Conservation (phyloP, 2,888 invertebrate species). For the Orthonevra nobilis region DNA sequence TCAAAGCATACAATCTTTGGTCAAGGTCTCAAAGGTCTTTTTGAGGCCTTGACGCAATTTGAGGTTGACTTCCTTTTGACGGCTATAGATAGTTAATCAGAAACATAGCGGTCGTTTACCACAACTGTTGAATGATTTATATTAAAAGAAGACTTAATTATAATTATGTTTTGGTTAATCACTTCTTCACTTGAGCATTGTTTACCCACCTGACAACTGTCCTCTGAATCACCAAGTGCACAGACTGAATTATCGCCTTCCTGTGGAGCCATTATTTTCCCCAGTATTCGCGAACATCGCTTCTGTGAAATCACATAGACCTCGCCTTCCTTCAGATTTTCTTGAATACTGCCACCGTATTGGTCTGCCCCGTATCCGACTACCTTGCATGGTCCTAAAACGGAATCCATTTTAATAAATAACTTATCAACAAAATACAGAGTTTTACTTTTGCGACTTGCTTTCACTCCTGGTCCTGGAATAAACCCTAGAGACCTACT, state of each 20-base stretch:
- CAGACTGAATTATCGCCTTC: constrained; percentile 77
- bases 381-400: constrained; percentile 75
- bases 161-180: no score
- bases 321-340: constrained; percentile 74
- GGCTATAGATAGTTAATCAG: no score
- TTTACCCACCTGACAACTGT: constrained; percentile 79
- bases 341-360: constrained; percentile 76
- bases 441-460: constrained; percentile 73
- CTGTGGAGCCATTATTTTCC: constrained; percentile 78
- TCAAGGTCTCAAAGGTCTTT: no score
- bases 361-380: constrained; percentile 78
- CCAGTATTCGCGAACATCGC: constrained; percentile 75
- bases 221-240: constrained; percentile 76
- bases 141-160: no score
- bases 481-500: constrained; percentile 54
- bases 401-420: background rate
- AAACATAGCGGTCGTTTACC: no score
- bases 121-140: no score
- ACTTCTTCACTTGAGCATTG: no score
- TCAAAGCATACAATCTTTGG: no score
- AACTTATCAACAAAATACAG: background rate
- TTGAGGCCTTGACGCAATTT: no score
- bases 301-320: constrained; percentile 75
- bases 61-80: no score
- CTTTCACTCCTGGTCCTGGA: constrained; percentile 73